Evolutionary conservation across 2,888 invertebrate species (phyloP).

Genomic region (Drosophila maculinotata): DNA sequence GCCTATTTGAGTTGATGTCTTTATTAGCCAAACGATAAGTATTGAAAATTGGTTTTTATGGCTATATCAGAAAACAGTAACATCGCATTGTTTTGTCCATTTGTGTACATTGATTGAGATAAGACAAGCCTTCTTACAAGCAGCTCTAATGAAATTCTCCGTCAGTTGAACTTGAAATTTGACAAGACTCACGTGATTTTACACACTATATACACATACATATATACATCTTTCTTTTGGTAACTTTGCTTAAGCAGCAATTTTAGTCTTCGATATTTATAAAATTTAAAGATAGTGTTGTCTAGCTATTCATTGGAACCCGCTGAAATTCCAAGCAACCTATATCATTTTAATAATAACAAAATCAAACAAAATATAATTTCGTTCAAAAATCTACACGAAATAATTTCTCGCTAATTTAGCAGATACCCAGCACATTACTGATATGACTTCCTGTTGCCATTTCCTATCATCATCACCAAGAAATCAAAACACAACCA

Average conservation of each 20-base stretch:
- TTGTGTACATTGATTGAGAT: conserved; percentile 39
- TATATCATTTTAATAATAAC: not conserved
- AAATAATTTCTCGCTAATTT: conserved; percentile 3
- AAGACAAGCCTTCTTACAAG: conserved; percentile 52
- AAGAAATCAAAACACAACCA: conserved; percentile 4
- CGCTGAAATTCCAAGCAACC: too few relatives aligned
- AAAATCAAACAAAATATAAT: too few relatives aligned
- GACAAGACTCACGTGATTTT: conserved; percentile 31
- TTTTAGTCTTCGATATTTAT: too few relatives aligned
- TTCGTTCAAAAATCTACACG: not conserved
- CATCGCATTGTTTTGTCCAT: conserved; percentile 18
- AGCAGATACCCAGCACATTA: conserved; percentile 11
- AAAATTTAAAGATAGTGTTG: not conserved
- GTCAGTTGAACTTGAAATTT: conserved; percentile 54
- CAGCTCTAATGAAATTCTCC: conserved; percentile 49
- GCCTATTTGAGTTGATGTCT: conserved; percentile 63
- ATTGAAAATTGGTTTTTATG: conserved; percentile 39
- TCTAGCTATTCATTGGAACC: too few relatives aligned
- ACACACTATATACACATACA: too few relatives aligned
- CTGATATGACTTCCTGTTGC: conserved; percentile 28
- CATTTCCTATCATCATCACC: conserved; percentile 23
- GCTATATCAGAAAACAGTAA: conserved; percentile 20
- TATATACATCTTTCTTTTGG: too few relatives aligned
- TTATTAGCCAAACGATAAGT: conserved; percentile 67
- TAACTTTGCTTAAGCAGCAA: too few relatives aligned